Evolutionary conservation across 2,888 invertebrate species (phyloP).

Genomic region (Nephrotoma guestfalica): DNA sequence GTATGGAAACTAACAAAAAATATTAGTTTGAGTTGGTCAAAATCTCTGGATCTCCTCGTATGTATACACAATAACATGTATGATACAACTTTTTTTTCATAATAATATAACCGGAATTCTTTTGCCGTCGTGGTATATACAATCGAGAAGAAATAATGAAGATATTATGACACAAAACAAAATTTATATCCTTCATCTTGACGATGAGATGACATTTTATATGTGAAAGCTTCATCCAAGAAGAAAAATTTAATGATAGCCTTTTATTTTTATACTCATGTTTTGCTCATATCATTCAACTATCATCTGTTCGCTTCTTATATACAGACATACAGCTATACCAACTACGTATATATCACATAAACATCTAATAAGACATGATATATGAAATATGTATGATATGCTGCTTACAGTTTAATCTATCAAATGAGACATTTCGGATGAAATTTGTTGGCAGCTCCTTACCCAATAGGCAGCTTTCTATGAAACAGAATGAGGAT

Average conservation of each 20-base stretch:
- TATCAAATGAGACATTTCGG: not conserved
- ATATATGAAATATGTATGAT: not conserved
- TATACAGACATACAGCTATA: not conserved
- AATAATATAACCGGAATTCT: not conserved
- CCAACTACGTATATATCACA: not conserved
- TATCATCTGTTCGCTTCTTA: not conserved
- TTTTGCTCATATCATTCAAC: not conserved
- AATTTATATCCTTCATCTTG: not conserved
- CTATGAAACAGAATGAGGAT: no score
- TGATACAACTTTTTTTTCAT: no score
- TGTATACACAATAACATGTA: no score
- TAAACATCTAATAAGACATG: not conserved
- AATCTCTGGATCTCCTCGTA: no score
- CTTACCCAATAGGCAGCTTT: no score
- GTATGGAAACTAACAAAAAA: no score
- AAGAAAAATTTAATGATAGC: not conserved
- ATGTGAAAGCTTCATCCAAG: not conserved
- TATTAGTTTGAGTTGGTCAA: no score
- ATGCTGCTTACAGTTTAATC: not conserved
- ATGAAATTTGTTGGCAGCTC: not conserved
- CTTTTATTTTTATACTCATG: not conserved
- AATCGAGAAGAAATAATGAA: not conserved
- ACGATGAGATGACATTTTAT: not conserved
- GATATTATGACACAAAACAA: not conserved
- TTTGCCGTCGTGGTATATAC: not conserved